Evolutionary conservation across 2,797 vertebrate genomes (phyloP), one percentile per base, ranked within the genome.

Genomic region (Loris lydekkerianus): DNA sequence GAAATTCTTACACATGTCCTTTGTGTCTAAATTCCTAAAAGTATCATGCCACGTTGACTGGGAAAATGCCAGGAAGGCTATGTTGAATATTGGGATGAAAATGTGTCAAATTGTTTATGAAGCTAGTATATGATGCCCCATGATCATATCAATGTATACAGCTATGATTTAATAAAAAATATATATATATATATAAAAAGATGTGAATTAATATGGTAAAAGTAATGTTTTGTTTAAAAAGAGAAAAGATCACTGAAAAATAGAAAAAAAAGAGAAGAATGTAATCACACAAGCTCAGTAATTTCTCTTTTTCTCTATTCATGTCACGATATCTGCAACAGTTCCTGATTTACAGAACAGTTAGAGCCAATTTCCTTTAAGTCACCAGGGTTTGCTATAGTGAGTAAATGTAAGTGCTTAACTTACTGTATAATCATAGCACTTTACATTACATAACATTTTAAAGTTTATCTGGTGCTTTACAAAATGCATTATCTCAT

Each of bases 401-500:
- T 56, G 67, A 37, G 20, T 53, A 20, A 73, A 73, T 46, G 29
- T 31, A 37, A 14, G 10, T 10, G 14, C 49, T 90, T 63, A 53
- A 27, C 27, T 78, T 17, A 46, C 18, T 73, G 70, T 56, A 34
- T 60, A 89, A 77, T 61, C 90, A 15, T 3, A 81, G n/a, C 10
- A 85, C 31, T 95, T 91, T 84, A 15, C 14, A 10, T 95, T 84
- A 93, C 8, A 0, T 10, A 69, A 34, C 20, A 29, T 70, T 34
- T 65, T 43, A 63, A 89, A 69, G 67, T 83, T 85, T 61, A 63
- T 17, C 13, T 40, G 82, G 40, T 40, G 10, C 78, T 96, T 96
- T 81, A 17, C 78, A 84, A 93, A 96, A 86, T 84, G 18, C 76
- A 92, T 88, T 56, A 75, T 81, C 87, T 93, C 92, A 61, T 93